These are phyloP conservation scores for Sebastes umbrosus DNA, from an alignment of 2,797 vertebrate genomes.

Conservation along the genomic window DNA sequence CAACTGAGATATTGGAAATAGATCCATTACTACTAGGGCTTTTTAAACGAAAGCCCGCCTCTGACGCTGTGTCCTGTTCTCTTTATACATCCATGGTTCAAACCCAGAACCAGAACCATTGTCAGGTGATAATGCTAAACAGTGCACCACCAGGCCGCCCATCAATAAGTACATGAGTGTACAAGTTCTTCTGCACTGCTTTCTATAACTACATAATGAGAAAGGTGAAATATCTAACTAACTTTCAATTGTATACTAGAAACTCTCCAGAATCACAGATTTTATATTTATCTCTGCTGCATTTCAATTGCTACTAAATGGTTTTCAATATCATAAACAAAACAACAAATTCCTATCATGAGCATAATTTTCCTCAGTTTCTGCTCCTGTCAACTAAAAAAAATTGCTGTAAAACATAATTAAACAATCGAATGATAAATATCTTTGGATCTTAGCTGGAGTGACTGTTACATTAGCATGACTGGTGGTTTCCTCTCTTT, in stretches of 20 bases:
- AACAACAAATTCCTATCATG: not conserved
- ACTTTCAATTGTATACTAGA: not conserved
- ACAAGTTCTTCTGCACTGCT: not conserved
- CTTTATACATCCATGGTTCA: no score
- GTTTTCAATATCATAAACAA: not conserved
- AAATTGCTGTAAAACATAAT: not conserved
- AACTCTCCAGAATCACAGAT: not conserved
- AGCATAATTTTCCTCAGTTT: not conserved
- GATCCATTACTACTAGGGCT: no score
- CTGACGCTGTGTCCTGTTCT: no score
- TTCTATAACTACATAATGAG: not conserved
- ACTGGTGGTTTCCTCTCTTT: not conserved
- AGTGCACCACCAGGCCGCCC: no score
- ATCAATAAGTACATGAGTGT: no score
- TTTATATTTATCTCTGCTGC: not conserved
- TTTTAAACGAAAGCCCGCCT: no score
- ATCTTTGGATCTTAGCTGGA: not conserved
- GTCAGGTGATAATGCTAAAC: no score
- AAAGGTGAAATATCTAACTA: not conserved
- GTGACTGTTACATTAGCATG: not conserved
- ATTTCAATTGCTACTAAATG: not conserved
- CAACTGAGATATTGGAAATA: no score
- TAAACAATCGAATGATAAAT: not conserved
- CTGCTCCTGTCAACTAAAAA: not conserved
- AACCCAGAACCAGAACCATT: no score